A percentile compares a stretch with the other conserved stretches of the same genome.
Evolutionary conservation across 2,113 vertebrate species (phyloP).

Genomic region (Cranoglanis bouderius): DNA sequence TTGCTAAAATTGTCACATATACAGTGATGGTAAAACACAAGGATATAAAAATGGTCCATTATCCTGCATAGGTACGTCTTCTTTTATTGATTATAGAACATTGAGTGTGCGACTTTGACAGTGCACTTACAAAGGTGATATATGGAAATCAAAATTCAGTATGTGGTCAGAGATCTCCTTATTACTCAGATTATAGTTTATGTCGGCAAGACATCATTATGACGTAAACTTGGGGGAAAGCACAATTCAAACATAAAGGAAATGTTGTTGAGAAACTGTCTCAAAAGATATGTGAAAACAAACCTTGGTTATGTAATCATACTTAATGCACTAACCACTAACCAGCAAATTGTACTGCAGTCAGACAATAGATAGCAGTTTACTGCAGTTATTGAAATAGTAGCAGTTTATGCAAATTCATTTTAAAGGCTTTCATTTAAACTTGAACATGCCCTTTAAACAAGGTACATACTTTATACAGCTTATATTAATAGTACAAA

Average conservation of each 20-base stretch:
- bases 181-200: too few species aligned
- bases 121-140: not conserved
- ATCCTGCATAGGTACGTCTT: not conserved
- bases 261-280: not conserved
- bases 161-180: not conserved
- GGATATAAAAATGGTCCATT: not conserved
- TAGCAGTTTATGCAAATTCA: not conserved
- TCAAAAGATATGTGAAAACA: not conserved
- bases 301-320: not conserved
- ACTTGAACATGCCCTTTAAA: not conserved
- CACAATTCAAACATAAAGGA: too few species aligned
- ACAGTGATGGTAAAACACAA: not conserved
- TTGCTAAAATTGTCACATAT: not conserved
- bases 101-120: not conserved
- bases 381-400: not conserved
- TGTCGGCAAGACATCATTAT: too few species aligned
- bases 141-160: not conserved
- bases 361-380: not conserved
- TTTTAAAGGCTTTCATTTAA: not conserved
- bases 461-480: conserved; percentile 48
- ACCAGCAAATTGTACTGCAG: too few species aligned
- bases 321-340: too few species aligned
- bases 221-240: too few species aligned
- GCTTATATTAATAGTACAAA: not conserved
- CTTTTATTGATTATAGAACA: not conserved